Conservation (phyloP, 1,140 invertebrate genomes). For the Zophobas atratus region DNA sequence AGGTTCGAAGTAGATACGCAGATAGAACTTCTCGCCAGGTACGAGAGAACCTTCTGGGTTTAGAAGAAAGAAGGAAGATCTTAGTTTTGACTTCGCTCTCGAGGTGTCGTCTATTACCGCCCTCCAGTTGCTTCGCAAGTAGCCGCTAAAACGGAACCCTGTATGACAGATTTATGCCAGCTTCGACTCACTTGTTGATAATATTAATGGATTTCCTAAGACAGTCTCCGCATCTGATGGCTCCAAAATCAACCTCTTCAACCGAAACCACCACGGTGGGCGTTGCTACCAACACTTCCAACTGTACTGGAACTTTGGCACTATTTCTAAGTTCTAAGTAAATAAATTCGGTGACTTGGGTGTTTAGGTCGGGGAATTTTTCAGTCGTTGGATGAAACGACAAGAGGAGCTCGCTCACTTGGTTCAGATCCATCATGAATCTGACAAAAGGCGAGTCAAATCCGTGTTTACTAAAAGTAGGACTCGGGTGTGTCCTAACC, state of each 20-base stretch:
- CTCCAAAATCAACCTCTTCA: conserved; percentile 64
- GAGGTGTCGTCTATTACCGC: conserved; percentile 52
- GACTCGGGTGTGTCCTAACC: conserved; percentile 46
- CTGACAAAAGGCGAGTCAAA: conserved; percentile 7
- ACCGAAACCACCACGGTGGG: neutral
- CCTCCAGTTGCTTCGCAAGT: conserved; percentile 66
- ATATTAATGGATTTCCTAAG: conserved; percentile 63
- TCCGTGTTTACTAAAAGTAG: conserved; percentile 2
- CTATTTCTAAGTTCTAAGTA: conserved; percentile 62
- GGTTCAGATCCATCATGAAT: conserved; percentile 1
- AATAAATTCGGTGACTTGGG: conserved; percentile 58
- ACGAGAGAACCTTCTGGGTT: conserved; percentile 57
- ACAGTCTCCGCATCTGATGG: conserved; percentile 67
- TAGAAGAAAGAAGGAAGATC: conserved; percentile 52
- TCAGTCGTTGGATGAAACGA: conserved; percentile 48
- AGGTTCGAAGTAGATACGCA: conserved; percentile 61
- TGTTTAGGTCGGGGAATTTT: conserved; percentile 49
- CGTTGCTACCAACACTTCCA: conserved; percentile 50
- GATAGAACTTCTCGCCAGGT: conserved; percentile 46
- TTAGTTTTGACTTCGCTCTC: conserved; percentile 51
- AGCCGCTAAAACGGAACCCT: conserved; percentile 62
- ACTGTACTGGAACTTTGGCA: conserved; percentile 45
- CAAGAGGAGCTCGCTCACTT: conserved; percentile 2
- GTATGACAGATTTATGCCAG: neutral
- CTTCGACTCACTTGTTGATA: conserved; percentile 66